Percentiles rank a stretch among this genome's conserved stretches.
Conservation (phyloP, 2,888 invertebrate species). For the Empis stercorea region DNA sequence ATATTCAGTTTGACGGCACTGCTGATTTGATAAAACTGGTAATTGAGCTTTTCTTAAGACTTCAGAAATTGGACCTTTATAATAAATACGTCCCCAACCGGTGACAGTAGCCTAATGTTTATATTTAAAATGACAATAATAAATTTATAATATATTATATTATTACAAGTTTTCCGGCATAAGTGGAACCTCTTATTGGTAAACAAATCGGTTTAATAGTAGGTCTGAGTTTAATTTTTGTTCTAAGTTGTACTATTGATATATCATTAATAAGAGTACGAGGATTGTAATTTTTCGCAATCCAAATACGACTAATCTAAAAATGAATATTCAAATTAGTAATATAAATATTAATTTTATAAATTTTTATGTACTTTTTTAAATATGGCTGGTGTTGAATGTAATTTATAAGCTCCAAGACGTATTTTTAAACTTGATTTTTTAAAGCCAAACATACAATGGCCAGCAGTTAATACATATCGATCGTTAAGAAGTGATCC, state of each 20-base stretch:
- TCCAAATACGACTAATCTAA: too few relatives aligned
- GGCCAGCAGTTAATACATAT: constrained; percentile 8
- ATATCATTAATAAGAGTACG: constrained; percentile 12
- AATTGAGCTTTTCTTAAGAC: constrained; percentile 26
- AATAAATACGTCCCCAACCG: constrained; percentile 27
- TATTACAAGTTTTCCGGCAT: constrained; percentile 12
- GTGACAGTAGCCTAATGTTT: constrained; percentile 25
- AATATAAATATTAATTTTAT: too few relatives aligned
- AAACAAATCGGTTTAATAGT: constrained; percentile 14
- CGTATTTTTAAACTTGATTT: too few relatives aligned
- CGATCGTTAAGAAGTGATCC: constrained; percentile 9
- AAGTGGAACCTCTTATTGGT: constrained; percentile 5
- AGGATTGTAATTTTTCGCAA: not conserved
- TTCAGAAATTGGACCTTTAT: constrained; percentile 22
- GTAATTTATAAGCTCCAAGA: too few relatives aligned
- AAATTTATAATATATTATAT: not conserved
- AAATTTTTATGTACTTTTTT: too few relatives aligned
- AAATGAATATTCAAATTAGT: too few relatives aligned
- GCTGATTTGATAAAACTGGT: constrained; percentile 29
- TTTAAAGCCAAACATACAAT: constrained; percentile 8
- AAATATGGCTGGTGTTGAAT: too few relatives aligned
- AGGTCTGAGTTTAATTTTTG: constrained; percentile 8
- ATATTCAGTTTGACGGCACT: constrained; percentile 27
- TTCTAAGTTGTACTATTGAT: constrained; percentile 10
- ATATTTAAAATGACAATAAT: too few relatives aligned